Evolutionary conservation across 2,113 vertebrate genomes (phyloP).

Genomic region (Grallaria varia): DNA sequence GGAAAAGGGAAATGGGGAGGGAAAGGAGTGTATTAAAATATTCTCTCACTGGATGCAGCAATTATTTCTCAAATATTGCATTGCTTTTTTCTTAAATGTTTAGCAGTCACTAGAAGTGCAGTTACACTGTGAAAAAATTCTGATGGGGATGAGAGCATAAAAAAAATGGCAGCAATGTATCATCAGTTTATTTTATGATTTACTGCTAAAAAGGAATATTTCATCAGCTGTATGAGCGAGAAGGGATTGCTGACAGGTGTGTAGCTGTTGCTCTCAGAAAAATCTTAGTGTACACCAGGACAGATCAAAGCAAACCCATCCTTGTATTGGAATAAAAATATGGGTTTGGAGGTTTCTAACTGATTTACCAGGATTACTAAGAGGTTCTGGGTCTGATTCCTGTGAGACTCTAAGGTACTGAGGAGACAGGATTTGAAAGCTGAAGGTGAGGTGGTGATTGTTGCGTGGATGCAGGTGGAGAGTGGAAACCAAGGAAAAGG

Average conservation of each 20-base stretch:
- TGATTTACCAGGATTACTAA: background rate
- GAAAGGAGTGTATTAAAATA: background rate
- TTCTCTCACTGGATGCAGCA: background rate
- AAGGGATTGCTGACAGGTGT: background rate
- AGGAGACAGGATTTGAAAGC: background rate
- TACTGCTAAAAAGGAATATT: conserved; percentile 1
- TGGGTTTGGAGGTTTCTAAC: background rate
- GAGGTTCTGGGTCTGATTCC: background rate
- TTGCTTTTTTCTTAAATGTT: background rate
- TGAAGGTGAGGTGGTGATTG: background rate
- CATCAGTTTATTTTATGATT: background rate
- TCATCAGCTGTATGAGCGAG: background rate
- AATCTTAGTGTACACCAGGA: background rate
- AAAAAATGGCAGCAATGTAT: background rate
- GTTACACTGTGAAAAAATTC: background rate
- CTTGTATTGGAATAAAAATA: background rate
- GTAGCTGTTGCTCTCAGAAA: background rate
- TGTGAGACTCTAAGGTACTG: background rate
- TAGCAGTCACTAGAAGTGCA: background rate
- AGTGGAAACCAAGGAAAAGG: background rate
- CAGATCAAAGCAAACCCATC: conserved; percentile 1
- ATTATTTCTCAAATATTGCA: background rate
- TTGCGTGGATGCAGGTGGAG: background rate
- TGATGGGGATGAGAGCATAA: background rate
- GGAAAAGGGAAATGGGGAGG: background rate